Evolutionary conservation across 2,113 vertebrate species (phyloP).

Genomic region (Raja brachyura): DNA sequence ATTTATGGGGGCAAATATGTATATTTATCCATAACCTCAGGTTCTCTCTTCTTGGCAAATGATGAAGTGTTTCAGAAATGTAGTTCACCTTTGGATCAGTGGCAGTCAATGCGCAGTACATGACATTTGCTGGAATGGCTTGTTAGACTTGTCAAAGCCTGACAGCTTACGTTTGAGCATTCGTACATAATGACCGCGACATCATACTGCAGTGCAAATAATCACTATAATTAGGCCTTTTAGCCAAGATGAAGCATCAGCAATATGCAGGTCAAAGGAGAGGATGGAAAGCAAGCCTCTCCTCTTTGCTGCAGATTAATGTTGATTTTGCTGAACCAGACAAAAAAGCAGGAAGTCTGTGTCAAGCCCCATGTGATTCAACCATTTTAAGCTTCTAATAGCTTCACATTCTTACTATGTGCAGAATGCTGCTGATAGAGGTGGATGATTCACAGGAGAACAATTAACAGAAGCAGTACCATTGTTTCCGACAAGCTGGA

Average conservation of each 20-base stretch:
- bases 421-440: constrained; percentile 39
- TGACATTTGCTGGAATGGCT: too few relatives aligned
- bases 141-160: neutral
- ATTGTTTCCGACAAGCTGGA: constrained; percentile 47
- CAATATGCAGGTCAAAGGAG: neutral
- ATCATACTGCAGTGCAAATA: neutral
- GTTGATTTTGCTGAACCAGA: constrained; percentile 26
- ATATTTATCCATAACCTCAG: too few relatives aligned
- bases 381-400: constrained; percentile 45
- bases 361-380: constrained; percentile 44
- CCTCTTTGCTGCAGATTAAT: neutral
- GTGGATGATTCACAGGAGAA: constrained; percentile 45
- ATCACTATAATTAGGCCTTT: constrained; percentile 21
- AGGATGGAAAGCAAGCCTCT: neutral
- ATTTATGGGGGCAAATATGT: too few relatives aligned
- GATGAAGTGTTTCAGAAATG: too few relatives aligned
- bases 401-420: too few relatives aligned
- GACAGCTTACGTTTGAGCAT: neutral
- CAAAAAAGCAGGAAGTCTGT: constrained; percentile 45
- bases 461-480: constrained; percentile 46
- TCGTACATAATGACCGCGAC: neutral
- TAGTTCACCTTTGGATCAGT: too few relatives aligned
- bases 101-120: too few relatives aligned
- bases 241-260: neutral
- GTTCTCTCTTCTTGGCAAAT: too few relatives aligned